A percentile compares a stretch with the other conserved stretches of the same genome.
These are phyloP conservation scores for Ericerus pela DNA, from an alignment of 1,140 invertebrate genomes.

Conservation along the genomic window DNA sequence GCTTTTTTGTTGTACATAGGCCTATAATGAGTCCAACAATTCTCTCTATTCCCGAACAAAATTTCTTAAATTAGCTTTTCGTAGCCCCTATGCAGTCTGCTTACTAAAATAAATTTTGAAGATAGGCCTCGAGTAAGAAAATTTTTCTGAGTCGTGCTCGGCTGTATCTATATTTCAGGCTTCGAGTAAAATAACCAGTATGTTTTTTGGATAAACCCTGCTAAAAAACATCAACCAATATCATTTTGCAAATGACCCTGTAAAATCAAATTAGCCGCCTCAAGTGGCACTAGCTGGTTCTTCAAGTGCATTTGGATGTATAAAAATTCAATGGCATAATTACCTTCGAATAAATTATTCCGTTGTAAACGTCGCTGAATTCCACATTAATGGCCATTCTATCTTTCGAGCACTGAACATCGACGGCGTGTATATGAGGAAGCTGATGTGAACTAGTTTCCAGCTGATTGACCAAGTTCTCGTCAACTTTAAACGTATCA, in stretches of 20 bases:
- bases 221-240: background rate
- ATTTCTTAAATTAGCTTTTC: too few relatives aligned
- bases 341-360: constrained; percentile 66
- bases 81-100: too few relatives aligned
- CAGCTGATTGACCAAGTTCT: constrained; percentile 4
- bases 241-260: too few relatives aligned
- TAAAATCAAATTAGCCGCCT: too few relatives aligned
- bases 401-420: constrained; percentile 61
- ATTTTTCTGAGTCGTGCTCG: background rate
- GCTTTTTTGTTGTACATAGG: too few relatives aligned
- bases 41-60: too few relatives aligned
- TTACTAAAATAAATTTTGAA: too few relatives aligned
- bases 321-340: too few relatives aligned
- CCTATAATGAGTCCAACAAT: too few relatives aligned
- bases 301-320: too few relatives aligned
- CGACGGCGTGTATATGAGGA: constrained; percentile 56
- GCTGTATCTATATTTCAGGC: background rate
- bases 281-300: background rate
- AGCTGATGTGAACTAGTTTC: constrained; percentile 41
- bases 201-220: background rate
- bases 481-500: background rate
- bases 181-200: background rate
- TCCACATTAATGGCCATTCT: constrained; percentile 68
- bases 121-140: too few relatives aligned
- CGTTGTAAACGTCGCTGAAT: constrained; percentile 59